Evolutionary conservation across 2,888 invertebrate species (phyloP), one percentile per base, ranked within the genome.

Genomic region (Eledone cirrhosa): DNA sequence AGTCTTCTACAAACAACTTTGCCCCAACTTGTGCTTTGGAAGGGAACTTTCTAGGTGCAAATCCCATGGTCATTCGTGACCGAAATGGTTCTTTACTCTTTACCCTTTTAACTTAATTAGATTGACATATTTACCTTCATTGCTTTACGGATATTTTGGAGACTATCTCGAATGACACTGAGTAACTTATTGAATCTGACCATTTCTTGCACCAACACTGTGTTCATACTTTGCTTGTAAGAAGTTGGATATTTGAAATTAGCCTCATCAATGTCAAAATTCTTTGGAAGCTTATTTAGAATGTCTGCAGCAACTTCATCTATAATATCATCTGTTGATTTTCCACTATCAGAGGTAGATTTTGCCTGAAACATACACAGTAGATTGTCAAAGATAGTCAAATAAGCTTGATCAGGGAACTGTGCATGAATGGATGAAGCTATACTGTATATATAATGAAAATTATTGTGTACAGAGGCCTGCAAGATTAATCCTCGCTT

Each of bases 291-390:
- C 83, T 90, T 95, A 11, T 92, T 90, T 16, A 97, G 91, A 81
- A 97, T 94, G 86, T 96, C 96, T 53, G 93, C 92, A 0, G 96
- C 94, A 0, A 97, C 95, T 78, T 93, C 94, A 89, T 93, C 93
- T 0, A 96, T 95, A 69, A 95, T 92, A 84, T 96, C 94, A 86
- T 97, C 97, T 0, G 95, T 94, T 0, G 95, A 94, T 81, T 93
- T 93, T 7, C 93, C 93, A 53, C 89, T 89, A 22, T 85, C 87
- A n/a, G 88, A 84, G 0, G 89, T 84, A 47, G 89, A 88, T 85
- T 86, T 88, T 7, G 90, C 89, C 90, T 90, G 81, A 24, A 67
- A 59, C 41, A 41, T 8, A 41, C 8, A 41, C 41, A 41, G 2
- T 3, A 11, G 41, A 11, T 8, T 41, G 5, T 5, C 41, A 41